Conservation (phyloP, 2,888 invertebrate genomes). For the Aphidius colemani region DNA sequence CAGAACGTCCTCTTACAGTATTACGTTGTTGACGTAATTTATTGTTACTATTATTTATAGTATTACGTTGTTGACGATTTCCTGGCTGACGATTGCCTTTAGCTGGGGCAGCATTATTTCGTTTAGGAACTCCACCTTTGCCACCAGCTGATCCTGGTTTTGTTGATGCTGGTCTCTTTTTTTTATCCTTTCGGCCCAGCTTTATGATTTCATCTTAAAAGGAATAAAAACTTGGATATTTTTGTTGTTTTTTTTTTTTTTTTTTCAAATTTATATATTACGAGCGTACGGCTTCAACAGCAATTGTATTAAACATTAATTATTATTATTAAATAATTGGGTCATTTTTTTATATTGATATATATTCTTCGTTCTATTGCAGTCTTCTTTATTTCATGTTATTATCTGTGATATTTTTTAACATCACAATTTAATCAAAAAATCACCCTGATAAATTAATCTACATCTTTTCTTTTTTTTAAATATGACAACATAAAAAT, state of each 20-base stretch:
- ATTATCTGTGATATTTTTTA: too few species aligned
- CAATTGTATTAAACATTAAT: conserved; percentile 30
- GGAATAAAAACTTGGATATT: conserved; percentile 48
- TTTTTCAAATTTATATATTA: conserved; percentile 22
- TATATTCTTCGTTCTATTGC: too few species aligned
- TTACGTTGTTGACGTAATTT: conserved; percentile 4
- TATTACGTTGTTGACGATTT: conserved; percentile 30
- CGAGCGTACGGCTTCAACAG: conserved; percentile 47
- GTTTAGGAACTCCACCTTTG: too few species aligned
- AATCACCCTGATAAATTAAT: conserved; percentile 8
- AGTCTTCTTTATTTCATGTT: too few species aligned
- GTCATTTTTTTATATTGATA: too few species aligned
- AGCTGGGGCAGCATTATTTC: too few species aligned
- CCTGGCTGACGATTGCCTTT: conserved; percentile 47
- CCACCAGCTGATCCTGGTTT: too few species aligned
- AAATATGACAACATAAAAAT: neutral
- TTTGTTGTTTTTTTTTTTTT: conserved; percentile 22
- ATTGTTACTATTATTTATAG: conserved; percentile 24
- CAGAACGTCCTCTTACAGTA: conserved; percentile 18
- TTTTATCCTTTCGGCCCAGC: conserved; percentile 58
- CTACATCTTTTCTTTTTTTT: neutral
- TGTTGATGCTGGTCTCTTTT: conserved; percentile 35
- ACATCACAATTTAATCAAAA: too few species aligned
- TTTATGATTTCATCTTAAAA: conserved; percentile 61
- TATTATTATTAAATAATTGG: neutral